Evolutionary conservation across 2,888 invertebrate species (phyloP).

Genomic region (Linyphia triangularis): DNA sequence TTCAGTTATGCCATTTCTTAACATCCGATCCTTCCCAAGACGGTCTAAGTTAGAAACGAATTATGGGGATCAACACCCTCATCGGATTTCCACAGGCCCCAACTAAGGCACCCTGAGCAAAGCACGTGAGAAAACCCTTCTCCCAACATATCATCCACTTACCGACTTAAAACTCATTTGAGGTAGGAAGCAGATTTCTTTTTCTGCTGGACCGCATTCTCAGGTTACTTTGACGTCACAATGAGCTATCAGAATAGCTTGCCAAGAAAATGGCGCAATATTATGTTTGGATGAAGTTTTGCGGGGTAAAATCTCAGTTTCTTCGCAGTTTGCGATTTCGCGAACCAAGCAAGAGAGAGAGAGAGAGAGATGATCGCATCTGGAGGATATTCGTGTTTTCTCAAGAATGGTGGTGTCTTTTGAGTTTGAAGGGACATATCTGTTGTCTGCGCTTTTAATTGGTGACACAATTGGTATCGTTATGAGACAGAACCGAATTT

Average conservation of each 20-base stretch:
- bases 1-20: too few relatives aligned
- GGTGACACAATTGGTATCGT: background rate
- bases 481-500: background rate
- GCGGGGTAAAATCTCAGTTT: background rate
- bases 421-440: background rate
- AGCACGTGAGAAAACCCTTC: slow-evolving; percentile 23
- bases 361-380: background rate
- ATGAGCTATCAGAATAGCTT: slow-evolving; percentile 60
- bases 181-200: slow-evolving; percentile 36
- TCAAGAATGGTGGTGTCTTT: background rate
- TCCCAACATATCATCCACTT: background rate
- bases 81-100: background rate
- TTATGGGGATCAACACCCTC: background rate
- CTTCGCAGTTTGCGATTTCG: background rate
- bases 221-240: slow-evolving; percentile 65
- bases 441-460: background rate
- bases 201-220: slow-evolving; percentile 49
- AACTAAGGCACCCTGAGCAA: background rate
- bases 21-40: too few relatives aligned
- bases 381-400: background rate
- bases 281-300: slow-evolving; percentile 65
- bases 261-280: slow-evolving; percentile 69
- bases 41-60: too few relatives aligned
- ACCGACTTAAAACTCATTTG: slow-evolving; percentile 28
- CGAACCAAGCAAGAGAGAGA: background rate